Evolutionary conservation across 2,797 vertebrate genomes (phyloP).

Genomic region (Holocentrus rufus): DNA sequence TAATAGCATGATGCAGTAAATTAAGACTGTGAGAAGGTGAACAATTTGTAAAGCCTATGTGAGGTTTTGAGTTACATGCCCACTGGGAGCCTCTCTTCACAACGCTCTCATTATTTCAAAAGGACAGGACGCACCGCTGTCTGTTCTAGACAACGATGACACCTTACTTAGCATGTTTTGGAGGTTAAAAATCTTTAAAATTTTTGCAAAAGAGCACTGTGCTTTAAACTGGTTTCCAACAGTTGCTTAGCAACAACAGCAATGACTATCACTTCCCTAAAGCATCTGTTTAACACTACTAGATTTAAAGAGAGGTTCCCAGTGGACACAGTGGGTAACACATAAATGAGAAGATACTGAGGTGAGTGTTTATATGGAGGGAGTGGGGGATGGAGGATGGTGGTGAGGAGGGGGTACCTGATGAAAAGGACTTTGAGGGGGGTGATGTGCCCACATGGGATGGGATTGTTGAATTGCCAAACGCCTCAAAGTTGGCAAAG

Average conservation of each 20-base stretch:
- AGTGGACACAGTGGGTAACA: slow-evolving; percentile 28
- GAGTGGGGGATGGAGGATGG: slow-evolving; percentile 1
- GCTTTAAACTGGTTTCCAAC: not conserved
- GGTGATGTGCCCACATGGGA: slow-evolving; percentile 95
- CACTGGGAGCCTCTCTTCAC: slow-evolving; percentile 19
- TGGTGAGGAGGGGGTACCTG: slow-evolving; percentile 70
- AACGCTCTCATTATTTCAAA: not conserved
- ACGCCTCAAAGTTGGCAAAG: slow-evolving; percentile 99
- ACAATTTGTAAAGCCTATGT: slow-evolving; percentile 1
- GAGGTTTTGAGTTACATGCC: slow-evolving; percentile 3
- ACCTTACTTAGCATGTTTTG: not conserved
- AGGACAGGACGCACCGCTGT: not conserved
- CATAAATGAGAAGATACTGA: slow-evolving; percentile 11
- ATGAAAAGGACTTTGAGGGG: slow-evolving; percentile 83
- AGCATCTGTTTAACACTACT: not conserved
- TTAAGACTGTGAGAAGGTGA: not conserved
- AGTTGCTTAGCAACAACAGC: slow-evolving; percentile 22
- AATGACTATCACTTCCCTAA: not conserved
- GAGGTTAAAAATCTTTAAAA: not conserved
- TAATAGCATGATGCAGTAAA: not conserved
- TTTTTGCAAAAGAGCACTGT: not conserved
- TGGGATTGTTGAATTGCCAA: slow-evolving; percentile 94
- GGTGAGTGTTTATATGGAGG: slow-evolving; percentile 26
- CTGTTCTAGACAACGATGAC: not conserved
- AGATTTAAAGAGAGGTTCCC: not conserved